Percentiles rank a stretch among this genome's conserved stretches.
These are phyloP conservation scores for Burhinus bistriatus DNA, from an alignment of 2,113 vertebrate species.

Conservation along the genomic window DNA sequence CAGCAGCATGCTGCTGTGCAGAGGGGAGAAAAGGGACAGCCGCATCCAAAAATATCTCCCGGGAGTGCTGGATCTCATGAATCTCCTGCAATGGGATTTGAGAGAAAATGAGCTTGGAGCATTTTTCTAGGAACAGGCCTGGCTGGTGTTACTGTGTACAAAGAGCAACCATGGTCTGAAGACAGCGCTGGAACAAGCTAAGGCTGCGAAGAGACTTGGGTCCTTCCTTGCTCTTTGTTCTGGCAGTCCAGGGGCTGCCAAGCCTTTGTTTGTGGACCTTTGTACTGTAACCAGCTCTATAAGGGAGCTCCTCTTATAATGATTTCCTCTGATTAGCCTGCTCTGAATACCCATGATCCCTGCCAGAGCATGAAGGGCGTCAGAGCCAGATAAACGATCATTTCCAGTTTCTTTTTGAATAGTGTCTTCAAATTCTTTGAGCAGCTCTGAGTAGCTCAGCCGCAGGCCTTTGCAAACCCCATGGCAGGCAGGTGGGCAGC, in stretches of 20 bases:
- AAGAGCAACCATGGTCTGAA: background rate
- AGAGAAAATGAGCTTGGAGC: background rate
- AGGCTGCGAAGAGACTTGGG: fast-evolving
- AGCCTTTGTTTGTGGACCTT: background rate
- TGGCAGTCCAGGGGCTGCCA: background rate
- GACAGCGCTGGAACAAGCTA: background rate
- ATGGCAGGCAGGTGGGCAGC: background rate
- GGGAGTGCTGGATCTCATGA: background rate
- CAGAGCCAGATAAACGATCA: background rate
- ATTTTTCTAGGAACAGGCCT: background rate
- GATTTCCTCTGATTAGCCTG: background rate
- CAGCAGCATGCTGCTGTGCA: background rate
- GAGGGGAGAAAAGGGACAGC: background rate
- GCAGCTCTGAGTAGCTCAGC: background rate
- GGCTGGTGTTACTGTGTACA: fast-evolving
- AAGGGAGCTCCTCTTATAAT: background rate
- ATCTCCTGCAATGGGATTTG: background rate
- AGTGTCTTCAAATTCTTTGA: background rate
- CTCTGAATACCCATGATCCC: background rate
- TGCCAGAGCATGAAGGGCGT: background rate
- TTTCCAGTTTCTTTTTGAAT: background rate
- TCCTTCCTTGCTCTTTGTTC: background rate
- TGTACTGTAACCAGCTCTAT: background rate
- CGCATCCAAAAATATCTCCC: background rate
- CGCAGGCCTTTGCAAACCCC: background rate